Percentiles rank a stretch among this genome's conserved stretches.
These are phyloP conservation scores for Octonoba sinensis DNA, from an alignment of 2,888 invertebrate genomes.

Conservation along the genomic window DNA sequence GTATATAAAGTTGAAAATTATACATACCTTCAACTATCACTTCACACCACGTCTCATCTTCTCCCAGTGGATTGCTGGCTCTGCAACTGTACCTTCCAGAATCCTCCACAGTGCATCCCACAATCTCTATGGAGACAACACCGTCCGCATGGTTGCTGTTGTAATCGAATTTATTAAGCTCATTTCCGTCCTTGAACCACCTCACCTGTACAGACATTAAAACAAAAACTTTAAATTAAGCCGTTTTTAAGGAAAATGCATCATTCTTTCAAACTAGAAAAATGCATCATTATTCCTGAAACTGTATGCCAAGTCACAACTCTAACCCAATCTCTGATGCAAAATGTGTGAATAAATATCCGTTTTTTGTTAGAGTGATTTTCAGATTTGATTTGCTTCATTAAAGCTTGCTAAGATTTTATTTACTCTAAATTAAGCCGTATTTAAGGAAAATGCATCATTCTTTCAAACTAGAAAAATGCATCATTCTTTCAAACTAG, in stretches of 20 bases:
- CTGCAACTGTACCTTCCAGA: slow-evolving; percentile 96
- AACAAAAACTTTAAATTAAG: background rate
- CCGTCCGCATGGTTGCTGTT: slow-evolving; percentile 93
- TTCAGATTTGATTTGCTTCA: no score
- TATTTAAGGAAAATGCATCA: no score
- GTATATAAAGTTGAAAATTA: no score
- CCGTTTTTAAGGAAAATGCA: background rate
- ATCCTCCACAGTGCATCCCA: slow-evolving; percentile 93
- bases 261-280: background rate
- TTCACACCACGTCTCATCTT: slow-evolving; percentile 94
- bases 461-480: background rate
- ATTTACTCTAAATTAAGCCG: background rate
- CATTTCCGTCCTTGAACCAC: slow-evolving; percentile 88
- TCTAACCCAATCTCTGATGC: no score
- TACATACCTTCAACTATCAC: slow-evolving; percentile 97
- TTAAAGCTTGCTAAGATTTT: no score
- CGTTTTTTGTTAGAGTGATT: no score
- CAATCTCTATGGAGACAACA: slow-evolving; percentile 96
- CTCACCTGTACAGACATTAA: slow-evolving; percentile 71
- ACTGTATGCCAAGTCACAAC: no score
- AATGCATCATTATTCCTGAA: no score
- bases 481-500: background rate
- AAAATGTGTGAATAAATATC: no score
- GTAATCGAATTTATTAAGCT: slow-evolving; percentile 91
- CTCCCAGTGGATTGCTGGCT: slow-evolving; percentile 93